Evolutionary conservation across 2,113 vertebrate genomes (phyloP), one percentile per base, ranked within the genome.

Genomic region (Hypocryptadius cinnamomeus): DNA sequence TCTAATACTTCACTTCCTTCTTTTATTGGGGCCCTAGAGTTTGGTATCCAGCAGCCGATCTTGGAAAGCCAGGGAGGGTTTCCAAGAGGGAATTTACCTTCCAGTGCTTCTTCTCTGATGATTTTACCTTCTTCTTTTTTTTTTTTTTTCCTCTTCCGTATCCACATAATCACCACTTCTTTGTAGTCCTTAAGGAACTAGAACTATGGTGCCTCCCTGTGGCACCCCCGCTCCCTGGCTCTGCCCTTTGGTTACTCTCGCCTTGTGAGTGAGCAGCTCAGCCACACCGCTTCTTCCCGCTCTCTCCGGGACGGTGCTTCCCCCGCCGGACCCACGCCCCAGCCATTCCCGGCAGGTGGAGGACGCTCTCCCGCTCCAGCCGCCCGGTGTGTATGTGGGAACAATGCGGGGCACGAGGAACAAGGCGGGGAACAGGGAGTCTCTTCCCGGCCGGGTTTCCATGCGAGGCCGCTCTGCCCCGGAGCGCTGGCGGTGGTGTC

Each of bases 201-300:
- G 40, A 40, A 40, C 13, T 13, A 40, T 14, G 3, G 40, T 40
- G 40, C 40, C 40, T 40, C 39, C 30, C 31, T 5, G 33, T 21
- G 4, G 44, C 9, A 11, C 18, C 16, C 5, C 35, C 4, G 9
- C 33, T 15, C 20, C 3, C 4, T 0, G 9, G 14, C 15, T 2
- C 30, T 37, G 70, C 31, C n/a, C 15, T 19, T 8, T 4, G 2
- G 4, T 44, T 2, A 4, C 44, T 42, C 21, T 1, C 0, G 13
- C 61, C 5, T 8, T 4, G 0, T 1, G 7, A 21, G 22, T 0
- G 1, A 15, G 22, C 10, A 2, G 31, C 45, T 23, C 4, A 2
- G 40, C 21, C 1, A 0, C 40, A 1, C 4, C 1, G 12, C 20
- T 5, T 1, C 11, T 7, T 20, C 35, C 23, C 8, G 23, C 4